Evolutionary conservation across 2,888 invertebrate genomes (phyloP), one percentile per base, ranked within the genome.

Genomic region (Drosophila neotestacea): DNA sequence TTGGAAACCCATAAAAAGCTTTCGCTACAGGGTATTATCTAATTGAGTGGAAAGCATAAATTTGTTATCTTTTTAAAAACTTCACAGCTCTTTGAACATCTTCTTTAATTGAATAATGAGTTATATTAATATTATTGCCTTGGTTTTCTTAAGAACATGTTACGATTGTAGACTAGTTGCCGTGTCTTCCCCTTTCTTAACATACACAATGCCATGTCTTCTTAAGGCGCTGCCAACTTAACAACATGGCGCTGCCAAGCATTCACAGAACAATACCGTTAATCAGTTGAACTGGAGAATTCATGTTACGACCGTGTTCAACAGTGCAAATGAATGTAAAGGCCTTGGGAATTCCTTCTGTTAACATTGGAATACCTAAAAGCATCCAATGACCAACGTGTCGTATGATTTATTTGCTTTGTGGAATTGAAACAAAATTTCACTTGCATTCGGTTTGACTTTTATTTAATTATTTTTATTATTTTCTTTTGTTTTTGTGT

Each of bases 351-450:
- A 47, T 42, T 55, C 22, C 56, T 36, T 59, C 13, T 6, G 4
- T n/a, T 34, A 58, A 44, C 42, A 44, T 27, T 44, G 44, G 6
- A 11, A 44, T 5, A 16, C 32, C 16, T n/a, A 6, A 6, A 9
- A 34, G 34, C 55, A 46, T 6, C 55, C 1, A n/a, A 50, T 11
- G 34, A n/a, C 39, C 30, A 27, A 27, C 11, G 67, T 27, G 32
- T 56, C 36, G 46, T 41, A 36, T 67, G 62, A 62, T 73, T 73
- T 68, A 68, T 42, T 39, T 44, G 44, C 36, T n/a, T n/a, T 44
- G n/a, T 34, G 38, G 13, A 42, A 34, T 60, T 60, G 1, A 36
- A 61, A 48, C 54, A 44, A n/a, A 42, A 44, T n/a, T 27, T 22
- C n/a, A 7, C 32, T 46, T 71, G 44, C 59, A 61, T 58, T 52